Base-by-base conservation (phyloP, 2,113 vertebrate species). In the Plecotus auritus region DNA sequence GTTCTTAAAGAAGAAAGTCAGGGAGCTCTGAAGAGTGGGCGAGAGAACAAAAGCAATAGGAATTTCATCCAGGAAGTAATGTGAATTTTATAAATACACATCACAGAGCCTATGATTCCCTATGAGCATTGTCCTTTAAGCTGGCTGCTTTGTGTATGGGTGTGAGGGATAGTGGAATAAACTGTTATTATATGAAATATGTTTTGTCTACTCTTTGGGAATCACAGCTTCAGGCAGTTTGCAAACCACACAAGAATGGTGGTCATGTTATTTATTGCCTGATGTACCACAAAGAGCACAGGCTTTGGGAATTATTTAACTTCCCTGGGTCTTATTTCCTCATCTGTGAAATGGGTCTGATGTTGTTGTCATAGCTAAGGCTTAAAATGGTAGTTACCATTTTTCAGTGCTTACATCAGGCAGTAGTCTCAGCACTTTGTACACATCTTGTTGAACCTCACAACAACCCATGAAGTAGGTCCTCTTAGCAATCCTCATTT, bases 1-100 rank as follows among this genome's bases (percentile, higher is more conserved):
- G 90, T 92, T 92, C 91, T 88, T 59, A 95, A 94, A 92, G 67
- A 54, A n/a, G 72, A 54, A 93, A 51, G 28, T 92, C 84, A 73
- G 47, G 73, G 85, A 86, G 49, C 93, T 94, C 89, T 80, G 12
- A 95, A 85, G 89, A 80, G 0, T 78, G 61, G 61, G 81, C 14
- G 84, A 77, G 83, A 96, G 61, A 40, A 64, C 10, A 72, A 66
- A 96, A 87, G 35, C 90, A 92, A 83, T 78, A 90, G 85, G 28
- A 80, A 51, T 83, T 64, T 90, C 84, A 85, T 37, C 66, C 69
- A 64, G 20, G 76, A 84, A 83, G 59, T 47, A n/a, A 77, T 66
- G 45, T 77, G 67, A 59, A 26, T 91, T 61, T 69, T 80, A 54
- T 51, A 93, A 93, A 85, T 32, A 61, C 13, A 85, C 47, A 80